Evolutionary conservation across 2,113 vertebrate species (phyloP).

Genomic region (Gopherus flavomarginatus): DNA sequence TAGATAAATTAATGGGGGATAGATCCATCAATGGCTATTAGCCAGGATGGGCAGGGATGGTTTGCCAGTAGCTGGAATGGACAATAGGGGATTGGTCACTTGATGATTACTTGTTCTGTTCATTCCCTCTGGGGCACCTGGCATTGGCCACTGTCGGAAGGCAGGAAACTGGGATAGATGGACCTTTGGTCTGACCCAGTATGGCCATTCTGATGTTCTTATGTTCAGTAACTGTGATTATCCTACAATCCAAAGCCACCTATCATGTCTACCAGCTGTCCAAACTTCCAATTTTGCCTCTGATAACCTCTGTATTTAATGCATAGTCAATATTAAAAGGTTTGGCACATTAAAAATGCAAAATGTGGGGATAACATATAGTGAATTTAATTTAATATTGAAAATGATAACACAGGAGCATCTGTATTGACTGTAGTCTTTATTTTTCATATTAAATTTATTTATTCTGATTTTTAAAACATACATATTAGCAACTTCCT

Average conservation of each 20-base stretch:
- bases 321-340: rapidly evolving
- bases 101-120: too few relatives aligned
- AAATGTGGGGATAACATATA: neutral
- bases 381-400: neutral
- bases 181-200: too few relatives aligned
- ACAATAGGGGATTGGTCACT: too few relatives aligned
- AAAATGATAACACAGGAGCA: neutral
- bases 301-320: neutral
- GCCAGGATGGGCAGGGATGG: too few relatives aligned
- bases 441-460: neutral
- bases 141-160: too few relatives aligned
- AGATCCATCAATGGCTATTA: too few relatives aligned
- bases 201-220: too few relatives aligned
- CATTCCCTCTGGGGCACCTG: too few relatives aligned
- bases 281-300: neutral
- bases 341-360: neutral
- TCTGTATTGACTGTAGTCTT: neutral
- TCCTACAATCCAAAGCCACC: neutral
- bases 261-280: neutral
- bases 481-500: neutral
- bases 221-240: neutral
- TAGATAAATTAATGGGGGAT: too few relatives aligned
- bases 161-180: too few relatives aligned
- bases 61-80: too few relatives aligned
- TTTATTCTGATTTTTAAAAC: neutral